Conservation (phyloP, 2,113 vertebrate species). For the Festucalex cinctus region DNA sequence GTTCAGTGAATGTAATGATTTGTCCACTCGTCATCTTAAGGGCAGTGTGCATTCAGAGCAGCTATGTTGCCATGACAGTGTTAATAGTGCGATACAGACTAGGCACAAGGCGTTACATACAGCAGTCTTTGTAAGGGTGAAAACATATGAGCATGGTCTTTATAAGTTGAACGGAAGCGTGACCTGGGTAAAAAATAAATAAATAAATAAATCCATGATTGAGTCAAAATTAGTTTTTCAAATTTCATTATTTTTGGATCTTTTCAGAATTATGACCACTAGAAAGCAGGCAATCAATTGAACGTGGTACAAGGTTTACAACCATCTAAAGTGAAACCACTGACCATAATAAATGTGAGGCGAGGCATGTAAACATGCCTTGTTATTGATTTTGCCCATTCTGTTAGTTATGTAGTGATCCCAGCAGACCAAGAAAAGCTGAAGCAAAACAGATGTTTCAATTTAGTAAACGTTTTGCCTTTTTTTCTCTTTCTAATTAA, state of each 20-base stretch:
- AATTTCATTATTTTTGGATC: neutral
- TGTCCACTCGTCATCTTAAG: neutral
- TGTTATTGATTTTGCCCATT: neutral
- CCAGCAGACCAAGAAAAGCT: neutral
- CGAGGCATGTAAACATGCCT: neutral
- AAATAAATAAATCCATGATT: too few relatives aligned
- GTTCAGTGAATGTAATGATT: too few relatives aligned
- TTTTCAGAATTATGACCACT: neutral
- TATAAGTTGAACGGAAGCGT: neutral
- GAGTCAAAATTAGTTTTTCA: neutral
- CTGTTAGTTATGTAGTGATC: neutral
- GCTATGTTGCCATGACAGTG: neutral
- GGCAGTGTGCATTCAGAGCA: neutral
- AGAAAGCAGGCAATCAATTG: neutral
- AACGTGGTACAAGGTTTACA: neutral
- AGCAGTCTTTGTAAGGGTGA: neutral
- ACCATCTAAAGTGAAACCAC: neutral
- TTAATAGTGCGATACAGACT: neutral
- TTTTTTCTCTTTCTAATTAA: neutral
- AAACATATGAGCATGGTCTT: neutral
- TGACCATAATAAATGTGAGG: neutral
- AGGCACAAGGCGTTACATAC: neutral
- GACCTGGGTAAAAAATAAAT: neutral
- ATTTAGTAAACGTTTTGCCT: too few relatives aligned
- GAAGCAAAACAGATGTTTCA: too few relatives aligned